Evolutionary conservation across 2,888 invertebrate genomes (phyloP), one percentile per base, ranked within the genome.

Genomic region (Tenthredo mesomela): DNA sequence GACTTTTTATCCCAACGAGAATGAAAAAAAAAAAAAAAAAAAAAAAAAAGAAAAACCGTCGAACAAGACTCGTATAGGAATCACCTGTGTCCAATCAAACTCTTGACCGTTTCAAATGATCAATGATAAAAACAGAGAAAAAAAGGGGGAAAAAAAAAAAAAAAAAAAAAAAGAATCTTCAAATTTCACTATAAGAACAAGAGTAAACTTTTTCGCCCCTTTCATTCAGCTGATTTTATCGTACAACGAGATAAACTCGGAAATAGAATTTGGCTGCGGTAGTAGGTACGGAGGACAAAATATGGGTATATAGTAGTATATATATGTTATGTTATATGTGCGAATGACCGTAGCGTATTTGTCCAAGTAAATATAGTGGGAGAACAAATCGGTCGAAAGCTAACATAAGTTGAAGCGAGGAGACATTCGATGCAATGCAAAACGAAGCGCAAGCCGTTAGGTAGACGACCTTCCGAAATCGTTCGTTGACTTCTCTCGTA

Each of bases 381-480:
- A 15, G 10, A 73, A 43, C 9, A 43, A 43, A 73, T n/a, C n/a
- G 33, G 18, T 33, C n/a, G 70, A 18, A 4, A 33, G n/a, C 37
- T 7, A 12, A 65, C 12, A 9, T 61, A 61, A 25, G 21, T 33
- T 15, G 61, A 80, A 61, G 12, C 58, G 40, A 33, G 80, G 37
- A 15, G 25, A 77, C 40, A 80, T 7, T n/a, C 21, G 54, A n/a
- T 15, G 29, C 78, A 47, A 25, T 18, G 43, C 54, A 37, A 67
- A 33, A 12, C 67, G 33, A 54, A 29, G 65, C 80, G 61, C 80
- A 40, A 82, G 70, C 82, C 82, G 82, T 67, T 82, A 82, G 82
- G 82, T 82, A 50, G 82, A 82, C 82, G 82, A 82, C 82, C 82
- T 82, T 82, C 82, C 82, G 29, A 82, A 82, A 82, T 82, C 82